Percentiles rank a stretch among this genome's conserved stretches.
These are phyloP conservation scores for Agrilus planipennis DNA, from an alignment of 1,140 invertebrate species.

Conservation along the genomic window DNA sequence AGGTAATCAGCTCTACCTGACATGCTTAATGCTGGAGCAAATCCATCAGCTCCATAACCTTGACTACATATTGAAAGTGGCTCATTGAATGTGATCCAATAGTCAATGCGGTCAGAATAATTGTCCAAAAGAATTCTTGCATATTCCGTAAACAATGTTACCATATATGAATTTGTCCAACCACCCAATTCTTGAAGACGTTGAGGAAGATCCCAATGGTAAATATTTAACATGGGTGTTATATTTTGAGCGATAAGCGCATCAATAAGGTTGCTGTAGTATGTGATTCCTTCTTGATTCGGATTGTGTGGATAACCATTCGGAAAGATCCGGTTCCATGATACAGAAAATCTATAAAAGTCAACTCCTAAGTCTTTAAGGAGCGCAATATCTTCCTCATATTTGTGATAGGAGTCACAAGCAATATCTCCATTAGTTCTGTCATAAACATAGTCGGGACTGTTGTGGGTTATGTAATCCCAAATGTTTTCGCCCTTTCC, in stretches of 20 bases:
- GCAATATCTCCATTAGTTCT: constrained; percentile 39
- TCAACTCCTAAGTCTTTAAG: constrained; percentile 37
- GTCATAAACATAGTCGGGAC: constrained; percentile 25
- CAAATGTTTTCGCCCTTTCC: constrained; percentile 30
- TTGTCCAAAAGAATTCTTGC: constrained; percentile 13
- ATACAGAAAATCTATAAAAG: constrained; percentile 47
- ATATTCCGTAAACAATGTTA: constrained; percentile 25
- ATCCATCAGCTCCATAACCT: constrained; percentile 13
- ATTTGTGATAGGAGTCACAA: constrained; percentile 38
- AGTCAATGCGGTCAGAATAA: constrained; percentile 33
- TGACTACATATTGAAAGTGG: constrained; percentile 17
- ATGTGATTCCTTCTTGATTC: constrained; percentile 46
- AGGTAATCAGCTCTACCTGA: constrained; percentile 40
- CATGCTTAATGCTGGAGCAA: constrained; percentile 26
- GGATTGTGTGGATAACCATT: constrained; percentile 37
- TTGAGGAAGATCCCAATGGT: constrained; percentile 21
- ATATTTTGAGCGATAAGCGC: constrained; percentile 39
- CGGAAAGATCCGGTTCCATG: constrained; percentile 46
- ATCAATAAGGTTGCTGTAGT: constrained; percentile 50
- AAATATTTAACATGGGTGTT: constrained; percentile 42
- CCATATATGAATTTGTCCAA: constrained; percentile 22
- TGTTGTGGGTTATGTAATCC: constrained; percentile 29
- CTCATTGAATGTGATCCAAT: constrained; percentile 32
- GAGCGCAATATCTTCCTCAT: constrained; percentile 36
- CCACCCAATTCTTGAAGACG: constrained; percentile 25